A percentile compares a stretch with the other conserved stretches of the same genome.
Evolutionary conservation across 2,888 invertebrate genomes (phyloP).

Genomic region (Leucoma salicis): DNA sequence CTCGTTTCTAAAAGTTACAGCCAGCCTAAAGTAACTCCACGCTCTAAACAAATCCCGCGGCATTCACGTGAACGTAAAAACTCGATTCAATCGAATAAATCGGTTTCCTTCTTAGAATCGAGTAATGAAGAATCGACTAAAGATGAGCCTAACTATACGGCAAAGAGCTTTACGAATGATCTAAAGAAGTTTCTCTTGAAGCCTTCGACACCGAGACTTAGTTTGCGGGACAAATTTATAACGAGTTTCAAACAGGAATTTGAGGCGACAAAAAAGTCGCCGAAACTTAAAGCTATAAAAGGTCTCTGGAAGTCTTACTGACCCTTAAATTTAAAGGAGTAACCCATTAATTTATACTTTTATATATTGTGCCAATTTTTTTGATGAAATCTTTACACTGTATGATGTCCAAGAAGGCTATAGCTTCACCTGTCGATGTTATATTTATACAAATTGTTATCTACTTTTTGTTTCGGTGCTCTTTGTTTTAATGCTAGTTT

Average conservation of each 20-base stretch:
- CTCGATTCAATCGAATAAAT: constrained; percentile 75
- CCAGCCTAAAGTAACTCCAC: constrained; percentile 43
- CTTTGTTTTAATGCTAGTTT: constrained; percentile 5
- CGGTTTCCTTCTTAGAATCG: constrained; percentile 75
- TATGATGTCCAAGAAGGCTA: background rate
- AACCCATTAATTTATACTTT: constrained; percentile 4
- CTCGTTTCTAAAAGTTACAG: constrained; percentile 65
- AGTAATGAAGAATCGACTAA: constrained; percentile 65
- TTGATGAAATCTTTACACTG: constrained; percentile 8
- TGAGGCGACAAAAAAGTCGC: constrained; percentile 70
- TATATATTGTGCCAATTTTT: constrained; percentile 25
- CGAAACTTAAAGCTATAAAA: constrained; percentile 74
- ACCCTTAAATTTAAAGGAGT: constrained; percentile 17
- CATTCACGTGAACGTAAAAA: constrained; percentile 56
- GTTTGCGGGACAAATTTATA: constrained; percentile 73
- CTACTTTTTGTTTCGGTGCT: constrained; percentile 16
- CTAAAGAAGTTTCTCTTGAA: constrained; percentile 72
- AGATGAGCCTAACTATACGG: constrained; percentile 76
- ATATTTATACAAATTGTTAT: constrained; percentile 15
- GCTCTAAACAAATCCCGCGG: constrained; percentile 43
- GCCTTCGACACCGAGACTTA: constrained; percentile 68
- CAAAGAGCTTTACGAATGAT: constrained; percentile 78
- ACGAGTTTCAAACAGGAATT: constrained; percentile 75
- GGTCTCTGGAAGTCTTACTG: constrained; percentile 79
- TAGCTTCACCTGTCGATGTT: constrained; percentile 7